Percentiles rank a stretch among this genome's conserved stretches.
phyloP scores from a whole-genome alignment of 2,888 invertebrate species.

The Watsonalla binaria region DNA sequence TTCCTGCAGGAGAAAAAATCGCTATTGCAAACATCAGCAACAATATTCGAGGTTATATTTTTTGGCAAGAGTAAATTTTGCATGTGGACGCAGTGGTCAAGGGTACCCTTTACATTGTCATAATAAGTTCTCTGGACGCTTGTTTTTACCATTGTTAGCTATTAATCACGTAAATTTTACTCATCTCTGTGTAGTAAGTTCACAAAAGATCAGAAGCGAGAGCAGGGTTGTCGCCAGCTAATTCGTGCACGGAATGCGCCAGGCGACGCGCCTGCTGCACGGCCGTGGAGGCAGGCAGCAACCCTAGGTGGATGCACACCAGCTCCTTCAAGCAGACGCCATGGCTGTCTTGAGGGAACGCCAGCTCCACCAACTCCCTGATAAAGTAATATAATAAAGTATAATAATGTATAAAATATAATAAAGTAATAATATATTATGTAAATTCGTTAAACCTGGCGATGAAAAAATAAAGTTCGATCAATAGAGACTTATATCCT shows the following conservation, averaged over 20 bases:
- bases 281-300: conserved; percentile 89
- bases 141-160: no score
- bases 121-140: no score
- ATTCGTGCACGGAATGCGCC: conserved; percentile 88
- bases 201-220: conserved; percentile 53
- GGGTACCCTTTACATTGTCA: no score
- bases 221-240: conserved; percentile 79
- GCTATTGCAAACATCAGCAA: no score
- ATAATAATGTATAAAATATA: not conserved
- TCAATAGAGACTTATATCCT: no score
- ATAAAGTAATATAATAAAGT: conserved; percentile 9
- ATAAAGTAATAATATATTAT: no score
- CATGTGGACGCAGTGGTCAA: conserved; percentile 6
- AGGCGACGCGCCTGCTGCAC: conserved; percentile 90
- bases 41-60: not conserved
- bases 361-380: conserved; percentile 61
- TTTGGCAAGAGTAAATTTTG: not conserved
- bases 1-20: no score
- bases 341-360: conserved; percentile 57
- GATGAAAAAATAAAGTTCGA: no score
- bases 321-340: conserved; percentile 80
- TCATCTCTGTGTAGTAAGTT: conserved; percentile 4
- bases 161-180: no score
- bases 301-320: conserved; percentile 89
- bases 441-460: no score